Base-by-base conservation (phyloP, 2,797 vertebrate genomes). In the Rhinoraja longicauda region DNA sequence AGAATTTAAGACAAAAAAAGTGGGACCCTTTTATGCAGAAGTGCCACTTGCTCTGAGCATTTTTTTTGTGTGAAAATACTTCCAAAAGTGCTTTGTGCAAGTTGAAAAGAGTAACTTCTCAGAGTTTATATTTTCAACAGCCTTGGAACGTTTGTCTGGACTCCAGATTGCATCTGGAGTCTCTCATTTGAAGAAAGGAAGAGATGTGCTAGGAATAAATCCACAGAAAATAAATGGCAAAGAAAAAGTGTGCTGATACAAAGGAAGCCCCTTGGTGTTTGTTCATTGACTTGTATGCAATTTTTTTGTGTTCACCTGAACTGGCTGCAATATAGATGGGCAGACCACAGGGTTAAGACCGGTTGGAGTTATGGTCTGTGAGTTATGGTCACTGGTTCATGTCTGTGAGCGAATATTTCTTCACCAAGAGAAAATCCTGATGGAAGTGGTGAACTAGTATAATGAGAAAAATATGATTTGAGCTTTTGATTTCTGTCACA, bases 31-130 rank as follows among this genome's bases (percentile, higher is more conserved):
- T 73, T 73, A 92, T 36, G 72, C 70, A 75, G 86, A 90, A 75
- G 88, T 75, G 70, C 57, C 90, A 39, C 72, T 92, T 92, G 39
- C 39, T 53, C 39, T 72, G 24, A 92, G 90, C 90, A 75, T 73
- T 73, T 92, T 75, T 45, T 45, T 45, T 45, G 45, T 36, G 21
- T 53, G 17, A 92, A 72, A 92, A 53, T 73, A 24, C 24, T 29
- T 75, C 90, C 21, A 73, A 24, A 90, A 73, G 73, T 92, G 70
- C 70, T 92, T 75, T 92, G 70, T 72, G 70, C 72, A 92, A 92
- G 53, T 70, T 29, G 67, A 92, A 53, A 29, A 73, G 70, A 6
- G 39, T 45, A 36, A 32, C 59, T 88, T 88, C 62, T 45, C 12
- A 1, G 70, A 57, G 90, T 72, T 10, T 10, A n/a, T 53, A 29